A percentile compares a stretch with the other conserved stretches of the same genome.
These are phyloP conservation scores for Gorsachius goisagi DNA, from an alignment of 2,113 vertebrate genomes.

Conservation along the genomic window DNA sequence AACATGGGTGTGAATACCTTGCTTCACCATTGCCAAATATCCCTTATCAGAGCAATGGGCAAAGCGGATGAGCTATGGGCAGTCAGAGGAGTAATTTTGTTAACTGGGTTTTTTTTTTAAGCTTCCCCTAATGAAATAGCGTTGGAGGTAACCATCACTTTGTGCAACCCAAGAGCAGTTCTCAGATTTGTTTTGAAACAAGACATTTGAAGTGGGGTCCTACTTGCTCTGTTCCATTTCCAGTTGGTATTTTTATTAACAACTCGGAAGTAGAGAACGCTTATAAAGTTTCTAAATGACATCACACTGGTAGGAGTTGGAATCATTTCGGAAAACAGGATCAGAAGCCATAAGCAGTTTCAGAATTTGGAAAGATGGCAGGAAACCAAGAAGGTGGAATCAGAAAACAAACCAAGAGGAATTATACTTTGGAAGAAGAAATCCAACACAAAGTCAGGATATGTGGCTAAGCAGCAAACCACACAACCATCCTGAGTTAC, in stretches of 20 bases:
- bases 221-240: neutral
- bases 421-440: neutral
- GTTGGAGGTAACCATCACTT: neutral
- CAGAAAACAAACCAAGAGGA: neutral
- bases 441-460: neutral
- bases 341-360: neutral
- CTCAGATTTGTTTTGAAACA: neutral
- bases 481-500: neutral
- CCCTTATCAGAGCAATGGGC: neutral
- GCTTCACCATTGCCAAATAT: neutral
- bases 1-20: neutral
- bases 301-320: neutral
- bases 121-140: neutral
- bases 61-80: neutral
- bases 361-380: neutral
- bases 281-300: neutral
- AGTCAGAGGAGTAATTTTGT: neutral
- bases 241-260: neutral
- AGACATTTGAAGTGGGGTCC: neutral
- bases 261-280: neutral
- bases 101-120: neutral
- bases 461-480: conserved; percentile 11
- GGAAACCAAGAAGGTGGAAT: neutral
- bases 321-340: neutral
- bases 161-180: neutral